Conservation (phyloP, 2,888 invertebrate genomes). For the Ophioninae sp. region DNA sequence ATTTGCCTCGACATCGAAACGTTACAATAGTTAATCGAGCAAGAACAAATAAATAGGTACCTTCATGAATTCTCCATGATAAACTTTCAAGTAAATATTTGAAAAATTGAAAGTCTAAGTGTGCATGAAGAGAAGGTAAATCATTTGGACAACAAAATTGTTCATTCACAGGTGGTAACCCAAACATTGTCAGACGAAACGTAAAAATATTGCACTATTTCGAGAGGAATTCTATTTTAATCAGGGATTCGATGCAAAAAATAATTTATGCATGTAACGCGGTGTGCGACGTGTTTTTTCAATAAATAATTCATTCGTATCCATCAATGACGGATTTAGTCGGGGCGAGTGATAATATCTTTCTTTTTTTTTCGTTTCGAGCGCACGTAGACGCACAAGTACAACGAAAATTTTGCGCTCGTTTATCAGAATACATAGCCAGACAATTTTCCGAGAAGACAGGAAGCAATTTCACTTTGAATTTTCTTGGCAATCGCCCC, state of each 20-base stretch:
- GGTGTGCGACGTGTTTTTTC: neutral
- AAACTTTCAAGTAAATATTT: too few species aligned
- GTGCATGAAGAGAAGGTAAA: too few species aligned
- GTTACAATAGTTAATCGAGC: too few species aligned
- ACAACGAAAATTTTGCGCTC: conserved; percentile 38
- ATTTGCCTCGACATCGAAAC: too few species aligned
- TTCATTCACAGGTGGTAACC: neutral
- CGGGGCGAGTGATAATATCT: neutral
- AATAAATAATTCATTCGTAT: neutral
- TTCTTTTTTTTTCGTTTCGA: neutral
- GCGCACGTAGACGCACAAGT: neutral
- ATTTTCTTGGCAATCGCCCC: conserved; percentile 72
- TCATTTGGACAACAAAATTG: neutral
- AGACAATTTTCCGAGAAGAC: conserved; percentile 74
- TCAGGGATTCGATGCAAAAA: neutral
- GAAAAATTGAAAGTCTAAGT: too few species aligned
- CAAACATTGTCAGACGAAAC: neutral
- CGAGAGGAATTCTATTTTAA: neutral
- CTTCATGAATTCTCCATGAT: too few species aligned
- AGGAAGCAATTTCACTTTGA: conserved; percentile 69
- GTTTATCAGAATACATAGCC: conserved; percentile 63
- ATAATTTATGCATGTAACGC: neutral
- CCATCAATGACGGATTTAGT: neutral
- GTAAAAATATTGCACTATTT: neutral
- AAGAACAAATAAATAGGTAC: too few species aligned